Base-by-base conservation (phyloP, 2,113 vertebrate genomes). In the Dicrurus megarhynchus region DNA sequence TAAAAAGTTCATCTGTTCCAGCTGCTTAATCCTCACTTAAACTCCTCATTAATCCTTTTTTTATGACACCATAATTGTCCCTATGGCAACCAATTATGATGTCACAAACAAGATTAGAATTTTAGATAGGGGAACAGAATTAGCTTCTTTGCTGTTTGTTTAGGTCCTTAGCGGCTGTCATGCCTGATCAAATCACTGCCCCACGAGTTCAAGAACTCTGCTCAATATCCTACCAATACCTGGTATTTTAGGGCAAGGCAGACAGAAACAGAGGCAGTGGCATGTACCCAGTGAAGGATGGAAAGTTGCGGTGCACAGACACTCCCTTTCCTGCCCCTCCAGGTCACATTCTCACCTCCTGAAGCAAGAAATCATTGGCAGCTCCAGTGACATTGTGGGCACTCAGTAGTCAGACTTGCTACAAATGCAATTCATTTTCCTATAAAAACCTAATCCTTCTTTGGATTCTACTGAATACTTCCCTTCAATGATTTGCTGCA, bases 1-100 rank as follows among this genome's bases (percentile, higher is more conserved):
- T 92, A 73, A 87, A 93, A 96, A 97, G 89, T 95, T 94, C 92
- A 90, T 97, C 95, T 93, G 87, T 93, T 97, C 85, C 95, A 96
- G 95, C 80, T 97, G 90, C 91, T 96, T 96, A 90, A 93, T 94
- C 79, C 87, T 93, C 82, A 93, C 87, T 86, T 93, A 84, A 97
- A 95, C 64, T 96, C 87, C 68, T 88, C 87, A 90, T 95, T 89
- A 96, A 93, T 90, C 87, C 94, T 96, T 82, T 94, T 90, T 93
- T 82, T 95, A 85, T 71, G 94, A 95, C 91, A 95, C 76, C 91
- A 63, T 90, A 82, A 95, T 92, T 93, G 93, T 97, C 96, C 70
- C 97, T 79, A 97, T 95, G 84, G 94, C 81, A 98, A 97, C 96
- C 74, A 81, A 90, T 84, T 83, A 82, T 95, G 93, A 96, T 92